Evolutionary conservation across 2,888 invertebrate species (phyloP).

Genomic region (Drosophila meridionalis): DNA sequence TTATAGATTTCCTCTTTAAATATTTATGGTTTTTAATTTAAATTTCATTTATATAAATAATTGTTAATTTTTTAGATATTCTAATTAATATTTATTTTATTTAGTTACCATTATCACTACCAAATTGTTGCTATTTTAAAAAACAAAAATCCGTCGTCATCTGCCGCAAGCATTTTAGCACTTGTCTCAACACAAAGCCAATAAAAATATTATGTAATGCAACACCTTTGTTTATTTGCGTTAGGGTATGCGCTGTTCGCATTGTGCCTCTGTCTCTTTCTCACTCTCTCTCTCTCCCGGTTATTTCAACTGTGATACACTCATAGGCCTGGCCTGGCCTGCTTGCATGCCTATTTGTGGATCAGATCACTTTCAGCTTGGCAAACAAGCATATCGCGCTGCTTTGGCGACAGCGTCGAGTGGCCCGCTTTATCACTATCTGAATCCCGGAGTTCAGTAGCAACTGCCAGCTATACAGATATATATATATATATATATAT

Average conservation of each 20-base stretch:
- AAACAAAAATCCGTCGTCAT: neutral
- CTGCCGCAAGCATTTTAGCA: neutral
- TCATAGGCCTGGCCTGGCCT: slow-evolving; percentile 23
- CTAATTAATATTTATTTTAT: too few relatives aligned
- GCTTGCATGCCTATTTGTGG: slow-evolving; percentile 45
- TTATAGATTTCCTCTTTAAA: too few relatives aligned
- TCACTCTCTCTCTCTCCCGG: neutral
- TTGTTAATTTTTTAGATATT: too few relatives aligned
- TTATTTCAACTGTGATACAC: slow-evolving; percentile 4
- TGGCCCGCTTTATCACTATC: slow-evolving; percentile 47
- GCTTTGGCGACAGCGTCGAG: slow-evolving; percentile 33
- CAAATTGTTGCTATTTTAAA: neutral
- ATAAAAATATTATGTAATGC: neutral
- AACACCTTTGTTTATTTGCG: neutral
- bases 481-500: neutral
- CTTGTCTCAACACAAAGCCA: slow-evolving; percentile 1
- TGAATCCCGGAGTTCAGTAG: slow-evolving; percentile 55
- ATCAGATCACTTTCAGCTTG: slow-evolving; percentile 71
- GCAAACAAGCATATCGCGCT: slow-evolving; percentile 63
- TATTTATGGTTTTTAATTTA: too few relatives aligned
- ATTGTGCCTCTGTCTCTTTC: neutral
- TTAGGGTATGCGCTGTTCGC: slow-evolving; percentile 12
- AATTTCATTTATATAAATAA: too few relatives aligned
- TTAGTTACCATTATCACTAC: neutral
- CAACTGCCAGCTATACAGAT: slow-evolving; percentile 22